Base-by-base conservation (phyloP, 2,888 invertebrate genomes). In the Orthosia cruda region DNA sequence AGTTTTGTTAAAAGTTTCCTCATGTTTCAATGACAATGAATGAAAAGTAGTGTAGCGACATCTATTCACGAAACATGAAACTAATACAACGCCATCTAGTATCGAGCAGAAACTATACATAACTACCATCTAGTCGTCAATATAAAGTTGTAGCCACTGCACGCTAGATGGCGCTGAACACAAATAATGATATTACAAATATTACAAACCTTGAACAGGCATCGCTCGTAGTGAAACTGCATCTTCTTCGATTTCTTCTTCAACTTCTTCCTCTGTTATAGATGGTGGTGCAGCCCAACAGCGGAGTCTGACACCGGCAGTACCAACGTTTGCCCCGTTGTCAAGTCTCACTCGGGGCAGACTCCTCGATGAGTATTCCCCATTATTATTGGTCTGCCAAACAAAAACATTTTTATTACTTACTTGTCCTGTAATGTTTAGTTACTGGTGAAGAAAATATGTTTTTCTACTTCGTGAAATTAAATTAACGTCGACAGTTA, bases 271-370 rank as follows among this genome's bases (percentile, higher is more conserved):
- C 89, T 98, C 98, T 66, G 98, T 97, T 80, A 98, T 97, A 40
- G 97, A 97, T 0, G 98, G 98, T 7, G 98, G 98, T 13, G 97
- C 97, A 47, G 97, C 97, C 93, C 97, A 96, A 87, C 97, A 97
- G 57, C 97, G 95, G 45, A 97, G 94, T 77, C 97, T 94, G 72
- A 97, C 97, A 89, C 98, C 98, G 94, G 91, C 97, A 93, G 93
- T 97, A 91, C 87, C 97, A 93, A 94, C 92, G 76, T 97, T 97
- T 61, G 97, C 97, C 1, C 98, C 98, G 40, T 97, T 98, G 92
- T 98, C 98, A 82, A 98, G 94, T 70, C 98, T 97, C 64, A 98
- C 97, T 18, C 98, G 97, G 32, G 98, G 98, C 76, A 98, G 93
- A 84, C 96, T 96, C 62, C 94, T 90, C 15, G 96, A 93, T 55